Evolutionary conservation across 2,888 invertebrate species (phyloP), one percentile per base, ranked within the genome.

Genomic region (Caenorhabditis drosophilae): DNA sequence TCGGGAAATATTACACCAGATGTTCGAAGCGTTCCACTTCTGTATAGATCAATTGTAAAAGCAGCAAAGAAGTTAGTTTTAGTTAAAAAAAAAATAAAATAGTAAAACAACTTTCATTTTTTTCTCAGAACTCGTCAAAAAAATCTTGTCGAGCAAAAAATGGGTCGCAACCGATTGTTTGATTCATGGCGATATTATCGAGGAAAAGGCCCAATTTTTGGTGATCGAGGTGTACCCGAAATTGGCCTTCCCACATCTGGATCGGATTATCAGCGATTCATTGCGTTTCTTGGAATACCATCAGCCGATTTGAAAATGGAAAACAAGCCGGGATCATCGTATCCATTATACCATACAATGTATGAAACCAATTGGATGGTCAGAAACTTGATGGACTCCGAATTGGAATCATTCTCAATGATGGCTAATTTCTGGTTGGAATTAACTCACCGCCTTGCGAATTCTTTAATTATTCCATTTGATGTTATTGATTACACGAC

Each of bases 321-420:
- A 18, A 51, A 58, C 26, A 44, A 40, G 18, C 63, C 66, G 15
- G 62, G 67, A 6, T 50, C 48, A 20, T 69, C 71, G 2, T 74
- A 74, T 44, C 55, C 69, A 11, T 60, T 74, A 16, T 74, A 74
- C 20, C 74, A 74, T 46, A 67, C 74, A 18, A 74, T 74, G 74
- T 67, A 61, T 50, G 70, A 73, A 50, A 60, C 67, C 4, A 57
- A 67, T 0, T 73, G 73, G 73, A 57, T 62, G 2, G 67, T 66
- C n/a, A 61, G 69, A 34, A 49, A 49, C 2, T 49, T 74, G 22
- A 26, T 71, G 11, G 62, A 69, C 20, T 61, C 59, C 9, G 25
- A 49, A 18, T 59, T 55, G 16, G 27, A 42, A 0, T 49, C 67
- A 0, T 52, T 67, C 26, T 44, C 55, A 9, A 50, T 62, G 4